Evolutionary conservation across 2,888 invertebrate genomes (phyloP), one percentile per base, ranked within the genome.

Genomic region (Augiades crinisus): DNA sequence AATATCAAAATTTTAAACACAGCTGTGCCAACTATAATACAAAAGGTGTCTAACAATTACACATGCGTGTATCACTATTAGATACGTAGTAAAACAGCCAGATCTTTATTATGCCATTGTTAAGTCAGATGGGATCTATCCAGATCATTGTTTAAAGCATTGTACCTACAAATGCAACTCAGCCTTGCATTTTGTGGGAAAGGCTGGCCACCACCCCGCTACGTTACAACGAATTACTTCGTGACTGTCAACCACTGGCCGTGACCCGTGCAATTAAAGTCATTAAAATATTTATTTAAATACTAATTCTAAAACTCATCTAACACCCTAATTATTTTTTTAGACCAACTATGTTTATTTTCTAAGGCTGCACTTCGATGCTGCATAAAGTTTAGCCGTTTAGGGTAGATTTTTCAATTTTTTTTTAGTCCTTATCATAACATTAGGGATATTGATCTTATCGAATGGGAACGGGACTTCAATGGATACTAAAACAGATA

Each of bases 231-330:
- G 53, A 59, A 59, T 52, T 52, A 64, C 53, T 47, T 63, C 63
- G 61, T 64, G 62, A 65, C 64, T 55, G 46, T 43, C 54, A 62
- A 61, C 62, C 60, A 46, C 59, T 54, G 62, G 54, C 63, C 67
- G n/a, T 65, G 65, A 62, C 60, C 62, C 50, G 59, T 31, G 54
- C 30, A 54, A 64, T 59, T 61, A 55, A 47, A 47, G 51, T 47
- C 27, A 57, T 59, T 56, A 57, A 57, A 57, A 36, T 52, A 43
- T 50, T 45, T 13, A 24, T 36, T 50, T 22, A 47, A 52, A 47
- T 47, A 47, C 14, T 33, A 19, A 34, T 43, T 33, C 27, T 13
- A 19, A 49, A 22, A 34, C 34, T 41, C 27, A 41, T 24, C 24
- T 16, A 27, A 7, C 16, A 2, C 2, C 8, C 16, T n/a, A n/a